These are phyloP conservation scores for Syndactyla subalaris DNA, from an alignment of 2,797 vertebrate species.

Conservation along the genomic window DNA sequence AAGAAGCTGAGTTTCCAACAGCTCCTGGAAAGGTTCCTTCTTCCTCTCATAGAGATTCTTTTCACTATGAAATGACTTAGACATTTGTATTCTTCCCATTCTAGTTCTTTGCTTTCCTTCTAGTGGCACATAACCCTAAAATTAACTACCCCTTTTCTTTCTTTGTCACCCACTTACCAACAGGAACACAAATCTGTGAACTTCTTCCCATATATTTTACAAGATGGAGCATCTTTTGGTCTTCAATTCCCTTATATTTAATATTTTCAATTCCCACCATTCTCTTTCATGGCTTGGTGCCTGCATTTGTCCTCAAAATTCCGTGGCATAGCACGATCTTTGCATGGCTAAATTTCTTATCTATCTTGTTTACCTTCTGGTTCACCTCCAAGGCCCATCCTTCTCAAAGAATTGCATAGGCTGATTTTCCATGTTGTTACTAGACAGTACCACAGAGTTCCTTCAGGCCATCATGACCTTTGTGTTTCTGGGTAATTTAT, in stretches of 20 bases:
- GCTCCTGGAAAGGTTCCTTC: not conserved
- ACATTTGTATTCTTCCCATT: not conserved
- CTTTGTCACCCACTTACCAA: not conserved
- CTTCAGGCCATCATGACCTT: not conserved
- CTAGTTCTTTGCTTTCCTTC: not conserved
- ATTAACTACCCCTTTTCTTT: not conserved
- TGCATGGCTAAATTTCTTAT: not conserved
- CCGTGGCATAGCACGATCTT: not conserved
- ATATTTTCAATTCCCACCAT: not conserved
- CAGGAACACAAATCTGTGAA: not conserved
- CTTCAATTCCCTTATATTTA: not conserved
- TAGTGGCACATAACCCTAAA: not conserved
- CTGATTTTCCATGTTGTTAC: not conserved
- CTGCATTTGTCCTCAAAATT: not conserved
- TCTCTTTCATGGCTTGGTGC: rapidly evolving
- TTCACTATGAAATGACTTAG: not conserved
- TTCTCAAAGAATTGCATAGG: not conserved
- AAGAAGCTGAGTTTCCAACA: not conserved
- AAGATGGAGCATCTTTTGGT: not conserved
- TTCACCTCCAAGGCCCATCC: not conserved
- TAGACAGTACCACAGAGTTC: not conserved
- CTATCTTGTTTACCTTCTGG: rapidly evolving
- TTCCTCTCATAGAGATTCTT: not conserved
- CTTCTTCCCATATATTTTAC: not conserved
- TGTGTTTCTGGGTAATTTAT: not conserved